Evolutionary conservation across 2,888 invertebrate genomes (phyloP), one percentile per base, ranked within the genome.

Genomic region (Carcina quercana): DNA sequence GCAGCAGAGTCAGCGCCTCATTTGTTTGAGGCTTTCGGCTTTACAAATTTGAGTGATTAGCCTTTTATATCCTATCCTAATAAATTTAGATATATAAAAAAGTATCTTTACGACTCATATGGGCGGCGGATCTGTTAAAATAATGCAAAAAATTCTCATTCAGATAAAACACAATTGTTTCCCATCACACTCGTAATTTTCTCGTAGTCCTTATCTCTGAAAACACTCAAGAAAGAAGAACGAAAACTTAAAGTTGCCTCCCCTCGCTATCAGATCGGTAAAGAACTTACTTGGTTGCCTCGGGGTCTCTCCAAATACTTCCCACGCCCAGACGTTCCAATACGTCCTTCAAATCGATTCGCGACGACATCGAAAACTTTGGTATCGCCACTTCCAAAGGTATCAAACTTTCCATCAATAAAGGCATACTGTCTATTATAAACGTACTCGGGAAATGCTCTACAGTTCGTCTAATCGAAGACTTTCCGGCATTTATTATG

Each of bases 301-400:
- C 43, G 4, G 49, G 43, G 25, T 59, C 41, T n/a, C 15, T 40
- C 53, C 55, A 61, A n/a, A 57, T 28, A 8, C 34, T 30, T 3
- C 20, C 24, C 10, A 58, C 17, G 3, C 54, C 58, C 2, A 53
- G 14, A 3, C 50, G 50, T 15, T 54, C 50, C 13, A 62, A 30
- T 2, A 46, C 26, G 1, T 31, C 35, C 13, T 41, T 49, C 2
- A 39, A 38, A 25, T 64, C 50, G 15, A 50, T 45, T 27, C 56
- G 57, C 0, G 55, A 46, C 0, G 45, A 38, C 26, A 62, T 17
- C 2, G 28, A 22, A 11, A 62, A 47, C 30, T 39, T 50, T 1
- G 65, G 65, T 7, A 65, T 40, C 1, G 47, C 51, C 1, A 65
- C 34, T 2, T 59, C 53, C 2, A 65, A 31, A 0, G 64, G 57